Conservation (phyloP, 1,140 invertebrate species). For the Periplaneta americana region DNA sequence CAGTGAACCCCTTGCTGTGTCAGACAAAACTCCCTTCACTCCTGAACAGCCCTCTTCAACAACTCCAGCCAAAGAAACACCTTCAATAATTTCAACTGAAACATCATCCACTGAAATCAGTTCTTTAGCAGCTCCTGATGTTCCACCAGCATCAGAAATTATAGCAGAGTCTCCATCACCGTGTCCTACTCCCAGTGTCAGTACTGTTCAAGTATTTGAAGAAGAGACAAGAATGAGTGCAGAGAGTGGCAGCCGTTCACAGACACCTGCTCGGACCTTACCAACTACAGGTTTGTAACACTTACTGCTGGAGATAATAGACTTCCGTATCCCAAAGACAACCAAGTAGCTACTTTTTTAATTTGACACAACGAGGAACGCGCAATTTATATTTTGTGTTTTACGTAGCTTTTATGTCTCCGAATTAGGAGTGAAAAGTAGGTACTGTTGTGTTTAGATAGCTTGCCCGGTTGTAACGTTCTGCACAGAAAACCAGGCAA, state of each 20-base stretch:
- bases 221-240: conserved; percentile 87
- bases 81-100: not conserved
- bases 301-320: too few species aligned
- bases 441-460: too few species aligned
- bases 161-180: not conserved
- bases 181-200: not conserved
- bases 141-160: not conserved
- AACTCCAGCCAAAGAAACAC: not conserved
- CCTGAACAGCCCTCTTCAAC: not conserved
- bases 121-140: not conserved
- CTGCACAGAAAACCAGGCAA: too few species aligned
- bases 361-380: too few species aligned
- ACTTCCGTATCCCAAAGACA: too few species aligned
- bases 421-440: too few species aligned
- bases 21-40: not conserved
- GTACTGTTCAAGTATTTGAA: conserved; percentile 63
- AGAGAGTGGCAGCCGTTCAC: conserved; percentile 49
- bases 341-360: too few species aligned
- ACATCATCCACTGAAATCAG: not conserved
- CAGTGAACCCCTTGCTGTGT: not conserved
- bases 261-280: conserved; percentile 43
- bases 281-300: conserved; percentile 32
- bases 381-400: too few species aligned
- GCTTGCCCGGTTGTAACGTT: too few species aligned
- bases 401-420: too few species aligned